Evolutionary conservation across 2,888 invertebrate species (phyloP), one percentile per base, ranked within the genome.

Genomic region (Apeira syringaria): DNA sequence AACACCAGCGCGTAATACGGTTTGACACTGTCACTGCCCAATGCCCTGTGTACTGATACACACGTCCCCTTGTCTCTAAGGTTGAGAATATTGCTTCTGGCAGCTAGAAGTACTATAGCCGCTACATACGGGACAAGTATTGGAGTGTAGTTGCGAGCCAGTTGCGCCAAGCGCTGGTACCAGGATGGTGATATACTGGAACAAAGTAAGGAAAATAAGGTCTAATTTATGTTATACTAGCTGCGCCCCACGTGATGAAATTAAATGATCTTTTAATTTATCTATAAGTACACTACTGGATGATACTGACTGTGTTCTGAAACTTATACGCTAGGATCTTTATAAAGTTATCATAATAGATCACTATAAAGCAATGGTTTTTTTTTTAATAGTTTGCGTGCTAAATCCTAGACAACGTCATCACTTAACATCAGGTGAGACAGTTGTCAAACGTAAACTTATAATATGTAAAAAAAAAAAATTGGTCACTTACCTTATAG

Each of bases 61-160:
- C 89, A 66, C 51, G 49, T 50, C 0, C 80, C 80, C 1, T 59
- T 43, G 1, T 72, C 51, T 7, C 55, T 61, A 4, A 84, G 38
- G 29, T 61, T 53, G 1, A 70, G 34, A 1, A 86, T 50, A 22
- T 63, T 81, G 20, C 63, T 72, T 26, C 92, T 84, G 0, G 93
- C 80, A 0, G 92, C 91, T 54, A 95, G 73, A 3, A 95, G 68
- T 0, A 94, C 58, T 18, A 94, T 91, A 1, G 93, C 93, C 0
- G 92, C 91, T 2, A 94, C 71, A 69, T 95, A 94, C 0, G 94
- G 92, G 0, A 94, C 82, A 4, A 96, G 61, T 53, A 93, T 84
- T 1, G 93, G 89, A 0, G 91, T 85, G 69, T 94, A 94, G 72
- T 93, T 92, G 22, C 94, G 90, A 1, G 92, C 92, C 18, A 95